Evolutionary conservation across 2,113 vertebrate genomes (phyloP).

Genomic region (Apodemus speciosus): DNA sequence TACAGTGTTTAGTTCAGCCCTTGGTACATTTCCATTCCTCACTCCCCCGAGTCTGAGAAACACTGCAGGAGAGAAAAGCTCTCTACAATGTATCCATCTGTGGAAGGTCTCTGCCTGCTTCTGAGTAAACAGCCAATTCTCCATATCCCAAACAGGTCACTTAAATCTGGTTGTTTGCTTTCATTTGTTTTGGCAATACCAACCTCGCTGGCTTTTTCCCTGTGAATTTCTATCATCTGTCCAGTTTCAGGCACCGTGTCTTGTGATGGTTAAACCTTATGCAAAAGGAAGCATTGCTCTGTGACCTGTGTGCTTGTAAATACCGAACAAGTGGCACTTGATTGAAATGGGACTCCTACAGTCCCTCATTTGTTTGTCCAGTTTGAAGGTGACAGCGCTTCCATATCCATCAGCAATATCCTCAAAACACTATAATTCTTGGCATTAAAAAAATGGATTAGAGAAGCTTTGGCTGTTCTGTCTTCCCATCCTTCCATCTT

Average conservation of each 20-base stretch:
- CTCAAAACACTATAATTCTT: conserved; percentile 51
- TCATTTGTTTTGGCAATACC: conserved; percentile 20
- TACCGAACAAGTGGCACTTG: not conserved
- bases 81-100: not conserved
- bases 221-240: conserved; percentile 39
- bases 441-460: conserved; percentile 30
- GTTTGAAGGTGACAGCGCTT: conserved; percentile 42
- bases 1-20: not conserved
- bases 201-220: not conserved
- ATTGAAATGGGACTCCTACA: conserved; percentile 15
- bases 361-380: conserved; percentile 42
- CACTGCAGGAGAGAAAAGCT: not conserved
- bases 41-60: not conserved
- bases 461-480: conserved; percentile 31
- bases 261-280: conserved; percentile 36
- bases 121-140: not conserved
- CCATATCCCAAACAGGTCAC: not conserved
- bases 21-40: not conserved
- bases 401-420: not conserved
- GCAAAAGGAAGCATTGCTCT: not conserved
- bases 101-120: not conserved
- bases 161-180: not conserved
- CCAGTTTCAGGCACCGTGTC: not conserved
- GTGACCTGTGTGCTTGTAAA: conserved; percentile 11
- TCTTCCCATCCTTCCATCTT: conserved; percentile 44